Percentiles rank a stretch among this genome's conserved stretches.
phyloP scores from a whole-genome alignment of 1,140 invertebrate genomes.

The Diuraphis noxia region DNA sequence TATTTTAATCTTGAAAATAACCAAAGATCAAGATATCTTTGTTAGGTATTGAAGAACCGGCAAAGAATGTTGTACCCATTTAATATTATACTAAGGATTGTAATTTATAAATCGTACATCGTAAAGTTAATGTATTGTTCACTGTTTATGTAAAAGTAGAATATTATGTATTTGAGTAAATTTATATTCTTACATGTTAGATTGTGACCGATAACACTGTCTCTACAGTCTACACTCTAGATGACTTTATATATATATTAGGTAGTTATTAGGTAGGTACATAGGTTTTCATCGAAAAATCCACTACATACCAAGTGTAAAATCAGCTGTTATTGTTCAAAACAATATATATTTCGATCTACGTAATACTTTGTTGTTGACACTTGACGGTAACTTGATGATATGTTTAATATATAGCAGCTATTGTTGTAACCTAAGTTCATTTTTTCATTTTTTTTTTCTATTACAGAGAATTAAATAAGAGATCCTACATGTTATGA shows the following conservation, averaged over 20 bases:
- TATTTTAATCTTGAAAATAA: conserved; percentile 30
- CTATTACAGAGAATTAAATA: neutral
- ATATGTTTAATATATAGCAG: neutral
- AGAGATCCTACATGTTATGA: too few relatives aligned
- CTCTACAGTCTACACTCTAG: neutral
- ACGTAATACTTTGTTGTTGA: neutral
- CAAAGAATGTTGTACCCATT: neutral
- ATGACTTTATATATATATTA: neutral
- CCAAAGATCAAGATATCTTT: conserved; percentile 7
- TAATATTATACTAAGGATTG: neutral
- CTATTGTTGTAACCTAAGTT: neutral
- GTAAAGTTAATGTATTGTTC: neutral
- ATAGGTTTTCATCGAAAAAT: neutral
- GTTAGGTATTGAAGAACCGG: neutral
- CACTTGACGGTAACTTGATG: neutral
- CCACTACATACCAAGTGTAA: neutral
- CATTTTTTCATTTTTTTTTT: neutral
- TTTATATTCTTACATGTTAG: neutral
- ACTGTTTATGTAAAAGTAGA: neutral
- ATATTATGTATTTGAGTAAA: conserved; percentile 13
- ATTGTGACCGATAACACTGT: neutral
- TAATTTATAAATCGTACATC: neutral
- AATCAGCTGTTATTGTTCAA: neutral
- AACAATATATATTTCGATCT: neutral
- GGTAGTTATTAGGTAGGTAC: neutral